Conservation (phyloP, 2,888 invertebrate genomes). For the Laspeyria flexula region DNA sequence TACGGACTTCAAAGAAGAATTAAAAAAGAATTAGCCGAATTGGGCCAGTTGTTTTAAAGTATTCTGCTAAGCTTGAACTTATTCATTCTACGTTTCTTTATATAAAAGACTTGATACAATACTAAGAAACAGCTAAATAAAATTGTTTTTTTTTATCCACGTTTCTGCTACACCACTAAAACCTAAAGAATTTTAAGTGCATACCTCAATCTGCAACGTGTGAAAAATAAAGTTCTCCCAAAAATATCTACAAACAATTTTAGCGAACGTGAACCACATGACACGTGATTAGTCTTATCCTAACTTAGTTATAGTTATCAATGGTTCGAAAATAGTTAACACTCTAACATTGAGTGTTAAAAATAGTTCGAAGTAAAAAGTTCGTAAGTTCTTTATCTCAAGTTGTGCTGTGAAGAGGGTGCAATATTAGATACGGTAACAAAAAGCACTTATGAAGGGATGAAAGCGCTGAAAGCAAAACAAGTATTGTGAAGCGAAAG, state of each 20-base stretch:
- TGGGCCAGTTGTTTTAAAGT: too few relatives aligned
- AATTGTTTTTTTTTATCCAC: background rate
- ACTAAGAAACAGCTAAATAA: too few relatives aligned
- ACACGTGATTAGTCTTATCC: constrained; percentile 37
- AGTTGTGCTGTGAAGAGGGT: constrained; percentile 29
- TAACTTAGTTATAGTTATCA: constrained; percentile 40
- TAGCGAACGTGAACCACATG: constrained; percentile 27
- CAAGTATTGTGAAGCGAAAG: background rate
- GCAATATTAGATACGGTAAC: constrained; percentile 23
- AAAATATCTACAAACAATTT: constrained; percentile 24
- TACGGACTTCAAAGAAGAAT: too few relatives aligned
- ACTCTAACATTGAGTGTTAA: constrained; percentile 35
- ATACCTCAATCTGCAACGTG: constrained; percentile 4
- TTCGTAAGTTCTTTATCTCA: constrained; percentile 29
- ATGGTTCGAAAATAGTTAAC: constrained; percentile 42
- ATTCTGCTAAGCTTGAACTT: too few relatives aligned
- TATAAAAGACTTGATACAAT: too few relatives aligned
- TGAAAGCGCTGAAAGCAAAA: constrained; percentile 29
- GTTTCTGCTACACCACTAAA: background rate
- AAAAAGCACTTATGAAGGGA: constrained; percentile 25
- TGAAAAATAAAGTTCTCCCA: constrained; percentile 4
- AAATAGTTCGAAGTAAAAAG: constrained; percentile 39
- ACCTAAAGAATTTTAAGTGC: constrained; percentile 5
- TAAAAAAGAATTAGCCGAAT: too few relatives aligned
- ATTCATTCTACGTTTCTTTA: too few relatives aligned